phyloP scores from a whole-genome alignment of 2,113 vertebrate species.

The Cynocephalus volans region DNA sequence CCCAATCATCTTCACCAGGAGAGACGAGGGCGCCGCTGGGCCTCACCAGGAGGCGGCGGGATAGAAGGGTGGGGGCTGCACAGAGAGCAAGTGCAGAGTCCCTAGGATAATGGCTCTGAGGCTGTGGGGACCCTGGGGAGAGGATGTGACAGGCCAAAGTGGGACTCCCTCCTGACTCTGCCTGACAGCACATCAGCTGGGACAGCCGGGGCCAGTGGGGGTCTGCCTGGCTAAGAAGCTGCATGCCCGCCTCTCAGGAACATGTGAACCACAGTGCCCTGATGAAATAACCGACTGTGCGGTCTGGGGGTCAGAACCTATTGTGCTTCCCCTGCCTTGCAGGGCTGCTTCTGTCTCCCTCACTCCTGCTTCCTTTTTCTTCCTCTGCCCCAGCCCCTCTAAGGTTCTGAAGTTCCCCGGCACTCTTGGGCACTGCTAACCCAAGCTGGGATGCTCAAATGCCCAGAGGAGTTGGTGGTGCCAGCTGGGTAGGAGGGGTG shows the following conservation, averaged over 20 bases:
- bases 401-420: background rate
- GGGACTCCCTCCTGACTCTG: background rate
- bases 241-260: background rate
- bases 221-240: background rate
- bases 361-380: background rate
- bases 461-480: background rate
- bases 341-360: background rate
- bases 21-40: background rate
- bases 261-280: background rate
- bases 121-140: background rate
- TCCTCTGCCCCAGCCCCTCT: background rate
- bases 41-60: background rate
- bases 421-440: background rate
- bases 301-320: background rate
- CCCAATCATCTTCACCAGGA: background rate
- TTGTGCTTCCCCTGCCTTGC: background rate
- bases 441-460: background rate
- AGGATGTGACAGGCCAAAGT: background rate
- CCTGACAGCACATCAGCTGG: background rate
- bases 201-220: background rate
- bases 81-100: background rate
- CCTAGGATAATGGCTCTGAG: background rate
- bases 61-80: background rate
- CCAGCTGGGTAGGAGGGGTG: background rate
- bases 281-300: background rate